These are phyloP conservation scores for Drosophila carrolli DNA, from an alignment of 1,140 invertebrate genomes.

Conservation along the genomic window DNA sequence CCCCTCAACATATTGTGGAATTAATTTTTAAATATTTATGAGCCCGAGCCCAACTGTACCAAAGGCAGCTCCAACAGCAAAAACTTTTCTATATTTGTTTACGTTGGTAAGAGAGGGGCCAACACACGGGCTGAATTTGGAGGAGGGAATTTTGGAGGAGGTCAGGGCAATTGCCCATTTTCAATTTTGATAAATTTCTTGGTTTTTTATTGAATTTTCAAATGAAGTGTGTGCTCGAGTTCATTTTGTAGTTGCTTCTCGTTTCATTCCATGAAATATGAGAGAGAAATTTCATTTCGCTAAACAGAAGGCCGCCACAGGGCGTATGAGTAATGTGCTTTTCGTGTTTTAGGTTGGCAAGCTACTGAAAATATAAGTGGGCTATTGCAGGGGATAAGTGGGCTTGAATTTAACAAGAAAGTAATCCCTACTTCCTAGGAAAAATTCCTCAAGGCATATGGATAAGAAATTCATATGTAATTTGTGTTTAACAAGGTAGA, in stretches of 20 bases:
- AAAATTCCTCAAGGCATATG: not conserved
- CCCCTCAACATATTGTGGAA: slow-evolving; percentile 73
- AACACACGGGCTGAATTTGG: not conserved
- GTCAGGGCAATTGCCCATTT: slow-evolving; percentile 48
- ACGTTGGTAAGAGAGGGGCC: slow-evolving; percentile 20
- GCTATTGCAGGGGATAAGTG: not conserved
- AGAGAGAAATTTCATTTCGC: slow-evolving; percentile 55
- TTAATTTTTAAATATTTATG: slow-evolving; percentile 84
- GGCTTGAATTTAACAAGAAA: slow-evolving; percentile 18
- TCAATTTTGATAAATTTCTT: slow-evolving; percentile 56
- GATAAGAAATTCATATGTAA: not conserved
- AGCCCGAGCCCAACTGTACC: slow-evolving; percentile 38
- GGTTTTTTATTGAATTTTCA: slow-evolving; percentile 59
- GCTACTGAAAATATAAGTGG: slow-evolving; percentile 16
- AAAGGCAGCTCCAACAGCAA: slow-evolving; percentile 13
- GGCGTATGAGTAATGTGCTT: slow-evolving; percentile 75
- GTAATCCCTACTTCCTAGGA: slow-evolving; percentile 2
- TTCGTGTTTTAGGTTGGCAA: slow-evolving; percentile 48
- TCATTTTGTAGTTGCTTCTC: slow-evolving; percentile 42
- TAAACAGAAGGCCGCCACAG: slow-evolving; percentile 56
- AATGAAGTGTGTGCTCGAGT: slow-evolving; percentile 44
- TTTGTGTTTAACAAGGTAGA: not conserved
- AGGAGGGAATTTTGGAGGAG: not conserved
- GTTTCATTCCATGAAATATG: slow-evolving; percentile 65
- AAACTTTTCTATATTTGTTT: slow-evolving; percentile 62